Percentiles rank a stretch among this genome's conserved stretches.
Evolutionary conservation across 2,888 invertebrate genomes (phyloP).

Genomic region (Drosophila merina): DNA sequence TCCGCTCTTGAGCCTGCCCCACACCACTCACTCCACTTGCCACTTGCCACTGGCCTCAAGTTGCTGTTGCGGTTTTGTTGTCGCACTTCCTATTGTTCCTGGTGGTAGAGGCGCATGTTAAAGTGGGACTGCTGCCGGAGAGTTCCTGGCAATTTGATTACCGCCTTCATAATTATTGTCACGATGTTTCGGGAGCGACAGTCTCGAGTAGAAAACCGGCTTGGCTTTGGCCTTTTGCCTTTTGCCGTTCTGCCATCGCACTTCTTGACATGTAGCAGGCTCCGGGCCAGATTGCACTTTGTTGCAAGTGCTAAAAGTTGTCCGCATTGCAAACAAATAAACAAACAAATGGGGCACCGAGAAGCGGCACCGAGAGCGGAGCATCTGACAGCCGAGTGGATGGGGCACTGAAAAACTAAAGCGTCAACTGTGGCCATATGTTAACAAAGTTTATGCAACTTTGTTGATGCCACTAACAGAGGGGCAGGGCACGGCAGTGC

Average conservation of each 20-base stretch:
- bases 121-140: slow-evolving; percentile 56
- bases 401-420: slow-evolving; percentile 27
- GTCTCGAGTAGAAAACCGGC: slow-evolving; percentile 9
- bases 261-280: slow-evolving; percentile 46
- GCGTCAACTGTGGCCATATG: slow-evolving; percentile 62
- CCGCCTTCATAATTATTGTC: slow-evolving; percentile 68
- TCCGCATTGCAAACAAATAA: slow-evolving; percentile 38
- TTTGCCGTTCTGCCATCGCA: slow-evolving; percentile 45
- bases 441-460: slow-evolving; percentile 68
- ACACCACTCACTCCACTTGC: slow-evolving; percentile 13
- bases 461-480: slow-evolving; percentile 37
- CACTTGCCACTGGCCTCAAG: slow-evolving; percentile 58
- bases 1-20: slow-evolving; percentile 45
- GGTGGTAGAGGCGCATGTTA: slow-evolving; percentile 62
- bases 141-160: slow-evolving; percentile 65
- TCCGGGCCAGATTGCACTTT: slow-evolving; percentile 53
- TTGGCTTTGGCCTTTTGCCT: slow-evolving; percentile 48
- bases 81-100: slow-evolving; percentile 62
- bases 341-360: slow-evolving; percentile 35
- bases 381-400: slow-evolving; percentile 31
- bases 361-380: slow-evolving; percentile 4
- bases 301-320: slow-evolving; percentile 55
- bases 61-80: slow-evolving; percentile 64
- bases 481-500: slow-evolving; percentile 2
- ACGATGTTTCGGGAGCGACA: slow-evolving; percentile 41